A percentile compares a stretch with the other conserved stretches of the same genome.
Evolutionary conservation across 2,113 vertebrate species (phyloP).

Genomic region (Gymnogyps californianus): DNA sequence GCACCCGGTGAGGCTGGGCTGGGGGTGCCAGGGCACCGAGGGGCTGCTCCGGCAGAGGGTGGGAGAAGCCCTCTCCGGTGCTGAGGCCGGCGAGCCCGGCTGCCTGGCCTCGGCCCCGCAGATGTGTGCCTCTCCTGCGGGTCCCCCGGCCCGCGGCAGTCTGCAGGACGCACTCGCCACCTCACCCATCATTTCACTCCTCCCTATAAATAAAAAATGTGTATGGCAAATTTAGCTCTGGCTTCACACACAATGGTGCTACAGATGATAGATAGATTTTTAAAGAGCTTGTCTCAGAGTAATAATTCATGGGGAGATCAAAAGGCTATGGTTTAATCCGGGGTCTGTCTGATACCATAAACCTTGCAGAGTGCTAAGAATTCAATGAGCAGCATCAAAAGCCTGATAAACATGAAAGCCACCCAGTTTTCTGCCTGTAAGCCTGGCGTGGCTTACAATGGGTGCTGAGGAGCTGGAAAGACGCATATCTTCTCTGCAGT

Average conservation of each 20-base stretch:
- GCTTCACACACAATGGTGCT: neutral
- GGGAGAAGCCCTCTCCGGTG: neutral
- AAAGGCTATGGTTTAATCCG: constrained; percentile 24
- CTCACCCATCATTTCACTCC: neutral
- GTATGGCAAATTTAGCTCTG: neutral
- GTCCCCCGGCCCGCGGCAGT: neutral
- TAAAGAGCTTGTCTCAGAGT: constrained; percentile 43
- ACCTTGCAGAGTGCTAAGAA: neutral
- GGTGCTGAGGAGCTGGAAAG: neutral
- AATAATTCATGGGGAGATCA: constrained; percentile 53
- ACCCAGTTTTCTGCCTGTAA: neutral
- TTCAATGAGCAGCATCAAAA: constrained; percentile 9
- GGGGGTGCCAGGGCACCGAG: neutral
- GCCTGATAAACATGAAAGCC: neutral
- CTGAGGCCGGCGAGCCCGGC: neutral
- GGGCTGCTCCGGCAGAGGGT: neutral
- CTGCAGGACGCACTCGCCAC: neutral
- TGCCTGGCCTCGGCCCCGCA: neutral
- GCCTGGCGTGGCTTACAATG: neutral
- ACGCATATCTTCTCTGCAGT: neutral
- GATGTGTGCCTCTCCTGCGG: neutral
- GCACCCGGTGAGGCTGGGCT: neutral
- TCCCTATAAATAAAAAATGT: neutral
- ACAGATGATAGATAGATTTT: constrained; percentile 2
- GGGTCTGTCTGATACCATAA: constrained; percentile 15